phyloP scores from a whole-genome alignment of 2,888 invertebrate genomes.

The Ectemnius continuus region DNA sequence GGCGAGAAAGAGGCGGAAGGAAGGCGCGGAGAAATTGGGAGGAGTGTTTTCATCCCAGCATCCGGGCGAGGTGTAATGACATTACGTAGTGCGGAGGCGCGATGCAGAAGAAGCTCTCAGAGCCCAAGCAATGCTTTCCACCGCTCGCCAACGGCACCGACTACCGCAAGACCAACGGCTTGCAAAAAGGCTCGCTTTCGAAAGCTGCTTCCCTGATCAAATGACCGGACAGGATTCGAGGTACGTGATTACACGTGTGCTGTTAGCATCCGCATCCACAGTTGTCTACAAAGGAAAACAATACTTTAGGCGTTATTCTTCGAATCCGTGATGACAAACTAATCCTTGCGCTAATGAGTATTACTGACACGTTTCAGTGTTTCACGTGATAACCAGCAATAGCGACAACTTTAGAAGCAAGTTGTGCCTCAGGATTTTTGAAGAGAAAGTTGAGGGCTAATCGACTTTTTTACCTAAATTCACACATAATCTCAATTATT shows the following conservation, averaged over 20 bases:
- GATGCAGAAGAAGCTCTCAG: slow-evolving; percentile 71
- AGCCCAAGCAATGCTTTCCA: slow-evolving; percentile 58
- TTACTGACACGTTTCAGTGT: no score
- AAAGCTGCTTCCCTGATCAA: slow-evolving; percentile 45
- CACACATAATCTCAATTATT: no score
- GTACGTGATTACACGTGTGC: slow-evolving; percentile 49
- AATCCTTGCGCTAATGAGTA: neutral
- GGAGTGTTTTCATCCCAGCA: slow-evolving; percentile 55
- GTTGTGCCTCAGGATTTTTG: no score
- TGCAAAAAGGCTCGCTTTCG: slow-evolving; percentile 48
- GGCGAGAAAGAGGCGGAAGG: slow-evolving; percentile 21
- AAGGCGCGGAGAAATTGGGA: slow-evolving; percentile 36
- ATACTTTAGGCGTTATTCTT: neutral
- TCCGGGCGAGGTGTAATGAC: slow-evolving; percentile 64
- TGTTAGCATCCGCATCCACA: slow-evolving; percentile 29
- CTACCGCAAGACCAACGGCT: slow-evolving; percentile 38
- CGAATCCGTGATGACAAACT: neutral
- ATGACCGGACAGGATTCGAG: slow-evolving; percentile 43
- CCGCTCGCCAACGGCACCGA: slow-evolving; percentile 47
- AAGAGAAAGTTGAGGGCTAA: no score
- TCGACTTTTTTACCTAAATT: no score
- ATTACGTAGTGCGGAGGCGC: slow-evolving; percentile 66
- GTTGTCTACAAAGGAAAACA: neutral
- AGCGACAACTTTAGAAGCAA: no score
- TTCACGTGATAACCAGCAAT: no score